Evolutionary conservation across 2,113 vertebrate species (phyloP), one percentile per base, ranked within the genome.

Genomic region (Cathartes aura): DNA sequence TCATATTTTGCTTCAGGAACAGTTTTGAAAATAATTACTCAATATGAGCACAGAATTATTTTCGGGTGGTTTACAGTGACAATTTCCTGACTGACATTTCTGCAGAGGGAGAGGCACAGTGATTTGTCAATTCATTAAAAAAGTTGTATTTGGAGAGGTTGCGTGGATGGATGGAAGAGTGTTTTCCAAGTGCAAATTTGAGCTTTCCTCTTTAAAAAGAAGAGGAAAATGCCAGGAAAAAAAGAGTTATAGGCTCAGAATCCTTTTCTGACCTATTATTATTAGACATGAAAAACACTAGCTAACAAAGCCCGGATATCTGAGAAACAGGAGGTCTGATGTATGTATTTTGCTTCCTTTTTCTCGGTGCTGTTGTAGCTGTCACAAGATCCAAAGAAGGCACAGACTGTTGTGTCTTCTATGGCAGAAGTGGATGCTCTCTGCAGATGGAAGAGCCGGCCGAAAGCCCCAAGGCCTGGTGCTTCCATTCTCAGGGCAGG

Each of bases 21-120:
- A 12, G 45, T 93, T 96, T 87, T 74, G 24, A 90, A 94, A 90
- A 83, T 96, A 96, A 98, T 97, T 95, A 92, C 88, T 89, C 87
- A 83, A 56, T 17, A 1, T 48, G 73, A 94, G 72, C 86, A 47
- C 8, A 17, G 89, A 91, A 86, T 98, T 97, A 74, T 97, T 97
- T 96, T 95, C 53, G 53, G 91, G 59, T 93, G 64, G 40, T 93
- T 95, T 95, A 48, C 53, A 92, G 59, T 36, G 62, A 79, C 40
- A 50, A 5, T 93, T 89, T 91, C 67, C 81, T 87, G 87, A 74
- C 58, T 93, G 89, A 73, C 53, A 47, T 82, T 92, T 96, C 71
- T 27, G 26, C 71, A 29, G 42, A 83, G 74, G 50, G 32, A 67
- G 20, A 75, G 27, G 29, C 53, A 55, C 29, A 50, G 21, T 34